A percentile compares a stretch with the other conserved stretches of the same genome.
These are phyloP conservation scores for Sebastolobus altivelis DNA, from an alignment of 2,797 vertebrate genomes.

Conservation along the genomic window DNA sequence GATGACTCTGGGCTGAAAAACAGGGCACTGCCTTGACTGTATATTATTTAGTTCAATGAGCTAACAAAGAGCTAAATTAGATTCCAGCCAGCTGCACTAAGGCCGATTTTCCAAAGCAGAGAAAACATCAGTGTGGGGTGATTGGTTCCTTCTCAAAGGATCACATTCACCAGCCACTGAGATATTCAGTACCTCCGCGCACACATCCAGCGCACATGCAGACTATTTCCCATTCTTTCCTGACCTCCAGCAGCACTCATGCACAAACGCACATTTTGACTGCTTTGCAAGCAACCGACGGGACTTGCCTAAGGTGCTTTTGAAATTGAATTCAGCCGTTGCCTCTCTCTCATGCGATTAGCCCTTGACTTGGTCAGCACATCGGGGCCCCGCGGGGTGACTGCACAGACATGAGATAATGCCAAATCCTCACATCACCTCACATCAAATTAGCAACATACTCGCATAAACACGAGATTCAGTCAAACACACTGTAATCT, in stretches of 20 bases:
- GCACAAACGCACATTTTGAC: conserved; percentile 41
- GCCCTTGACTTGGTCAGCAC: conserved; percentile 46
- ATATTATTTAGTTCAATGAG: conserved; percentile 31
- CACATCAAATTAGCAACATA: conserved; percentile 40
- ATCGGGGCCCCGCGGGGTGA: conserved; percentile 22
- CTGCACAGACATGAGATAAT: conserved; percentile 30
- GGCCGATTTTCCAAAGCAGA: conserved; percentile 17
- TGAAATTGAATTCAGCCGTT: conserved; percentile 45
- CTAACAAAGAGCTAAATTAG: conserved; percentile 37
- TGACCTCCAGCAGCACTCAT: conserved; percentile 36
- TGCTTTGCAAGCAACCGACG: conserved; percentile 36
- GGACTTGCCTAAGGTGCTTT: conserved; percentile 44
- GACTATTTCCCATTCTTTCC: conserved; percentile 29
- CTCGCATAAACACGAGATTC: conserved; percentile 25
- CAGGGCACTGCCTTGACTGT: conserved; percentile 6
- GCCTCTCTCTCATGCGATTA: conserved; percentile 46
- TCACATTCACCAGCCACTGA: conserved; percentile 43
- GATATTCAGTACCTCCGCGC: conserved; percentile 35
- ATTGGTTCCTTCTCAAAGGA: conserved; percentile 57
- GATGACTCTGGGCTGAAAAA: conserved; percentile 4
- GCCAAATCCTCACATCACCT: conserved; percentile 17
- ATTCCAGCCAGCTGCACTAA: conserved; percentile 3
- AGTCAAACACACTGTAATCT: conserved; percentile 26
- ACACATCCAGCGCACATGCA: conserved; percentile 35
- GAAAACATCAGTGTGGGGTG: conserved; percentile 25